phyloP scores from a whole-genome alignment of 1,140 invertebrate species.

The Drosophila littoralis region DNA sequence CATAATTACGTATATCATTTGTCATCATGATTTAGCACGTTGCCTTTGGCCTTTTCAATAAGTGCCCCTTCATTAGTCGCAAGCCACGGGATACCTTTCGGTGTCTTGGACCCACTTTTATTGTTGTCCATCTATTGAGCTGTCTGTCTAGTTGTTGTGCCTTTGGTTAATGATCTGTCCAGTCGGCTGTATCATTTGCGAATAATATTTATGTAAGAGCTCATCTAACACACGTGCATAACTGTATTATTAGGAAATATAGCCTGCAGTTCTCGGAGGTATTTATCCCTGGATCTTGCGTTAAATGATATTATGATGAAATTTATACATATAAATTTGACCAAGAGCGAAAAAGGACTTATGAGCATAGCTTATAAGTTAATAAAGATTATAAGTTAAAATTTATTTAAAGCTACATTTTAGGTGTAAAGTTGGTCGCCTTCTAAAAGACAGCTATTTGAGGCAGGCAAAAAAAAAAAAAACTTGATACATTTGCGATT shows the following conservation, averaged over 20 bases:
- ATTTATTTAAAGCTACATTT: too few relatives aligned
- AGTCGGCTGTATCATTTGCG: not conserved
- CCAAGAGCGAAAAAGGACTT: too few relatives aligned
- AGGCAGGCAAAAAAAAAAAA: too few relatives aligned
- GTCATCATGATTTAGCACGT: conserved; percentile 46
- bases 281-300: too few relatives aligned
- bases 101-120: not conserved
- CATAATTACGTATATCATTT: conserved; percentile 46
- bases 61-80: conserved; percentile 29
- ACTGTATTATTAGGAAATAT: not conserved
- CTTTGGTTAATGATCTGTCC: not conserved
- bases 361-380: too few relatives aligned
- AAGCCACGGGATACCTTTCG: conserved; percentile 15
- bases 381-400: too few relatives aligned
- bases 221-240: not conserved
- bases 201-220: not conserved
- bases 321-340: too few relatives aligned
- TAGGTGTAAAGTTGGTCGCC: too few relatives aligned
- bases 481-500: too few relatives aligned
- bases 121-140: not conserved
- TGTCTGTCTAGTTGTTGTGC: not conserved
- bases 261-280: too few relatives aligned
- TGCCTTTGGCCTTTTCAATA: conserved; percentile 35
- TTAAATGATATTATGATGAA: too few relatives aligned
- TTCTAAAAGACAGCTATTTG: too few relatives aligned